These are phyloP conservation scores for Meles meles DNA, from an alignment of 2,113 vertebrate genomes.

Conservation along the genomic window DNA sequence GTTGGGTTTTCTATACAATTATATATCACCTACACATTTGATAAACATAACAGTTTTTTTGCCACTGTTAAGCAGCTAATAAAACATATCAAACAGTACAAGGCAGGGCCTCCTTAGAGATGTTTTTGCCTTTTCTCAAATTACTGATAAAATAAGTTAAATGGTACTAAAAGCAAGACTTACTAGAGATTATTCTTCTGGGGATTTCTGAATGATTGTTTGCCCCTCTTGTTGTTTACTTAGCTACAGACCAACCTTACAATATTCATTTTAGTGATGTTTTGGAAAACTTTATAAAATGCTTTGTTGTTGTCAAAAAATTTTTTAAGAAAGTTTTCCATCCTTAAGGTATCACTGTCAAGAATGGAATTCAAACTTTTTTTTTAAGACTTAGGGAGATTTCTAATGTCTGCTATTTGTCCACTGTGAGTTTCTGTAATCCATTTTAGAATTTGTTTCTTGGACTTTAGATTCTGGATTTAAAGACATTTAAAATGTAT, in stretches of 20 bases:
- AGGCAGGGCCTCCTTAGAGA: neutral
- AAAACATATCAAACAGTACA: neutral
- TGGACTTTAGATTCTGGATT: neutral
- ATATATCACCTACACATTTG: neutral
- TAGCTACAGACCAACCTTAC: neutral
- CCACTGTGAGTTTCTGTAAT: constrained; percentile 21
- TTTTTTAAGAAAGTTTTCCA: neutral
- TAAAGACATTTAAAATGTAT: constrained; percentile 32
- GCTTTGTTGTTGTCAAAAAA: constrained; percentile 13
- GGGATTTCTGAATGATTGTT: neutral
- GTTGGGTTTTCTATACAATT: neutral
- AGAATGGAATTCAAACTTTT: neutral
- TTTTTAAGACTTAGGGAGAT: constrained; percentile 4
- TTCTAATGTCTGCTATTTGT: constrained; percentile 4
- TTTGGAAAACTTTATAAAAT: constrained; percentile 30
- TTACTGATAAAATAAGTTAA: constrained; percentile 5
- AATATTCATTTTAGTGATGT: neutral
- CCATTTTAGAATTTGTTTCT: constrained; percentile 9
- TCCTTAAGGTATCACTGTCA: neutral
- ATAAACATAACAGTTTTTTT: neutral
- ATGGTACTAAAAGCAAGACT: neutral
- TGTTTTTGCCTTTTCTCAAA: neutral
- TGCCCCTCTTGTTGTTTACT: constrained; percentile 2
- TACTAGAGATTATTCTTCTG: neutral
- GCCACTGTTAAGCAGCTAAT: neutral